Base-by-base conservation (phyloP, 2,113 vertebrate genomes). In the Pseudorasbora parva region DNA sequence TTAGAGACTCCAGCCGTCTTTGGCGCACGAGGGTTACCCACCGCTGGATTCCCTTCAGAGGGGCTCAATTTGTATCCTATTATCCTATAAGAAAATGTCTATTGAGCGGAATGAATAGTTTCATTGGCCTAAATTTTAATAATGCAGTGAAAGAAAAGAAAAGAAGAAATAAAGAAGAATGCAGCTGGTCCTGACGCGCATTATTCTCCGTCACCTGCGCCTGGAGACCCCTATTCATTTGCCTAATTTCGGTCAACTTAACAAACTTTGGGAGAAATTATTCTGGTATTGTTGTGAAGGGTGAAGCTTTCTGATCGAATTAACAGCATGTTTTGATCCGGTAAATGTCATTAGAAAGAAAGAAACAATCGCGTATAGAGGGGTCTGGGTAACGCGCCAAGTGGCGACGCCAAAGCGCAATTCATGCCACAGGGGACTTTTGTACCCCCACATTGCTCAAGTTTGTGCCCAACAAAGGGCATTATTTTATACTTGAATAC, bases 401-500 rank as follows among this genome's bases (percentile, higher is more conserved):
- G 97, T 96, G 97, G 97, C 96, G 96, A 97, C 96, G 97, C 97
- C 96, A 95, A 96, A 95, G 98, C 97, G 98, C 97, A 96, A 92
- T 94, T 93, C 94, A 97, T 96, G 95, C 95, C 96, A 97, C 96
- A 96, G 96, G 95, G 94, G 94, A 97, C 96, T 96, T 97, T 97
- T 97, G 97, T 98, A 94, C 94, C 95, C 95, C 95, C 96, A 95
- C 96, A 96, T 97, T 95, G 96, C 96, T 95, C 92, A 96, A 94
- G 96, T 97, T 96, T 95, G 93, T 94, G 91, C 90, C 95, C 96
- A 97, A 97, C 98, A 97, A 98, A 98, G 97, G 97, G 97, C 96
- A 98, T 99, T 98, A 98, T 99, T 99, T 99, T 97, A 98, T 97
- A 97, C 97, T 97, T 98, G 98, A 99, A 99, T 99, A 97, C 96